Evolutionary conservation across 2,888 invertebrate species (phyloP).

Genomic region (Ichneumoninae sp.): DNA sequence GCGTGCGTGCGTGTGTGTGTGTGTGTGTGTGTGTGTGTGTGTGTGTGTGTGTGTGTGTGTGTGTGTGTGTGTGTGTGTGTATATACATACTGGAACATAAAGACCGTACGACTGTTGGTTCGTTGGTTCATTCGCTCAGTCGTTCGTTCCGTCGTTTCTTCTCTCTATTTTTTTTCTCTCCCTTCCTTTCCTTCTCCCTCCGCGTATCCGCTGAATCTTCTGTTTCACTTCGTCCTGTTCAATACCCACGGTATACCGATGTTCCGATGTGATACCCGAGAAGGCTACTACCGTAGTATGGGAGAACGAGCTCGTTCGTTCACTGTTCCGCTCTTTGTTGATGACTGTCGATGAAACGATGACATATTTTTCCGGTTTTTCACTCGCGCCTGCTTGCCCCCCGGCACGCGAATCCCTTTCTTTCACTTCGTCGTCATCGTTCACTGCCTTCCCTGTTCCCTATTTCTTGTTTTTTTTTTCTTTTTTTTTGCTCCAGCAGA

Average conservation of each 20-base stretch:
- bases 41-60: no score
- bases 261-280: constrained; percentile 35
- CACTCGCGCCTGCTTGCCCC: constrained; percentile 76
- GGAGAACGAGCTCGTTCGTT: constrained; percentile 70
- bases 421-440: constrained; percentile 69
- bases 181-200: constrained; percentile 34
- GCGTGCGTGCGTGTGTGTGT: no score
- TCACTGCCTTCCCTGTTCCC: constrained; percentile 57
- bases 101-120: constrained; percentile 51
- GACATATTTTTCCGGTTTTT: constrained; percentile 84
- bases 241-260: constrained; percentile 24
- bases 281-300: constrained; percentile 19
- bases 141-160: constrained; percentile 67
- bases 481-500: constrained; percentile 56
- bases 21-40: no score
- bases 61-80: no score
- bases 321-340: constrained; percentile 81
- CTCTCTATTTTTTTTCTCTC: constrained; percentile 26
- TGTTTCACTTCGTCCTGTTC: constrained; percentile 49
- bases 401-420: constrained; percentile 72
- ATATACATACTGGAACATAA: constrained; percentile 8
- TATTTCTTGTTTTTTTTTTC: constrained; percentile 59
- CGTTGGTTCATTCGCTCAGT: constrained; percentile 63
- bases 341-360: constrained; percentile 84
- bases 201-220: constrained; percentile 49